phyloP scores from a whole-genome alignment of 2,888 invertebrate species.

The Suillia variegata region DNA sequence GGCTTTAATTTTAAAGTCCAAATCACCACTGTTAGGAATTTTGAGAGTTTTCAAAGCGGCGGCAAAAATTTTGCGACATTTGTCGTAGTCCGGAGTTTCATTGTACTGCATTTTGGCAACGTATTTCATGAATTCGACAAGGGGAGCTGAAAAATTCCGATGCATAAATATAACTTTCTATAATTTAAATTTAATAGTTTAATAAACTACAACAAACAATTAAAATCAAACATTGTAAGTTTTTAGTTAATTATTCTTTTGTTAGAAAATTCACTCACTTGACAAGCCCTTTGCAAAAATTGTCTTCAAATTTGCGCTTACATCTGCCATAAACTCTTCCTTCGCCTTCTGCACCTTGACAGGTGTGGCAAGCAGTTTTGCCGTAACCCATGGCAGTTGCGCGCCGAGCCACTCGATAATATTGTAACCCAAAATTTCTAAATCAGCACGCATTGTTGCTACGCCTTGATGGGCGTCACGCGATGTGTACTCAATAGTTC shows the following conservation, averaged over 20 bases:
- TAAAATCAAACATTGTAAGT: not conserved
- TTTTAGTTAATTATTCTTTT: too few species aligned
- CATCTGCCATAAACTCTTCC: constrained; percentile 69
- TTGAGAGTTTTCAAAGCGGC: constrained; percentile 70
- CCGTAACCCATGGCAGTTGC: constrained; percentile 82
- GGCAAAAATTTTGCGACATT: constrained; percentile 70
- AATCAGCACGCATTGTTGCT: constrained; percentile 86
- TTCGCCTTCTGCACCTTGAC: constrained; percentile 72
- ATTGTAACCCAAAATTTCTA: constrained; percentile 94
- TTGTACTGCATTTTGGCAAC: constrained; percentile 72
- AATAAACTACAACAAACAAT: constrained; percentile 2
- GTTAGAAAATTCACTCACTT: constrained; percentile 52
- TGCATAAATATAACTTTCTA: constrained; percentile 48
- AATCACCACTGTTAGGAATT: constrained; percentile 64
- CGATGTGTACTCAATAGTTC: constrained; percentile 96
- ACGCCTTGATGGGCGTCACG: constrained; percentile 94
- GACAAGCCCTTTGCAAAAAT: constrained; percentile 58
- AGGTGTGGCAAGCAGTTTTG: constrained; percentile 65
- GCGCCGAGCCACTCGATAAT: constrained; percentile 89
- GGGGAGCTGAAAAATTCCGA: constrained; percentile 67
- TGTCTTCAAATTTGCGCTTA: constrained; percentile 40
- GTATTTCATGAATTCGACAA: constrained; percentile 71
- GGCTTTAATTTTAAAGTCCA: constrained; percentile 58
- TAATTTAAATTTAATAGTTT: not conserved
- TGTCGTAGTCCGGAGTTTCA: constrained; percentile 75